These are phyloP conservation scores for Lacerta agilis DNA, from an alignment of 2,797 vertebrate genomes.

Conservation along the genomic window DNA sequence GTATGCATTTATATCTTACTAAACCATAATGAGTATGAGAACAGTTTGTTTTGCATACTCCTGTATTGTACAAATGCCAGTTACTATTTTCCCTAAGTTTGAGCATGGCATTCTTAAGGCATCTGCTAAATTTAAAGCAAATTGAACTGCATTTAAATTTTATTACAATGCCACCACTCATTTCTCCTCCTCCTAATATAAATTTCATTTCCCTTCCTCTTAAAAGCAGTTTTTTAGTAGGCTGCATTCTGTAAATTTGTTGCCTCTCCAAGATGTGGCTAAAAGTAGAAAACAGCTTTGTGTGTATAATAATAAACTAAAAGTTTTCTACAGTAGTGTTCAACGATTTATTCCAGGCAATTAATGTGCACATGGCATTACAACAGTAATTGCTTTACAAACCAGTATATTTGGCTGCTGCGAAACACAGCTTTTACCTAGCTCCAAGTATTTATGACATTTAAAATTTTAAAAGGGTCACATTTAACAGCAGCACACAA, in stretches of 20 bases:
- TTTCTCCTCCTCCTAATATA: not conserved
- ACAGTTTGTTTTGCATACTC: not conserved
- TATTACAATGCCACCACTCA: not conserved
- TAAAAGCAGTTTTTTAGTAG: constrained; percentile 27
- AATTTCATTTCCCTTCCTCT: constrained; percentile 5
- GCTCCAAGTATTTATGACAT: constrained; percentile 60
- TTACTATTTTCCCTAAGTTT: not conserved
- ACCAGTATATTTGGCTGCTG: constrained; percentile 49
- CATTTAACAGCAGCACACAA: constrained; percentile 52
- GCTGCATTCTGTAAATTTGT: constrained; percentile 35
- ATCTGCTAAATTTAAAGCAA: constrained; percentile 36
- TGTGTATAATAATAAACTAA: constrained; percentile 47
- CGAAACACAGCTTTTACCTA: constrained; percentile 65
- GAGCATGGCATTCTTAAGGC: constrained; percentile 14
- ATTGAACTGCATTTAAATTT: not conserved
- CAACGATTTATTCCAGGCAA: constrained; percentile 61
- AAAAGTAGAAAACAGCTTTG: constrained; percentile 30
- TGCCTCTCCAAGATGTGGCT: not conserved
- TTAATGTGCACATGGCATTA: constrained; percentile 63
- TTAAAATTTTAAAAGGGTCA: constrained; percentile 64
- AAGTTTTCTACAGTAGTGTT: constrained; percentile 55
- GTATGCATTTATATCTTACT: not conserved
- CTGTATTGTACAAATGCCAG: not conserved
- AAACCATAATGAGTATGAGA: not conserved
- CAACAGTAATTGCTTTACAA: constrained; percentile 64